Percentiles rank a stretch among this genome's conserved stretches.
phyloP scores from a whole-genome alignment of 2,888 invertebrate species.

The Atrina japonica region DNA sequence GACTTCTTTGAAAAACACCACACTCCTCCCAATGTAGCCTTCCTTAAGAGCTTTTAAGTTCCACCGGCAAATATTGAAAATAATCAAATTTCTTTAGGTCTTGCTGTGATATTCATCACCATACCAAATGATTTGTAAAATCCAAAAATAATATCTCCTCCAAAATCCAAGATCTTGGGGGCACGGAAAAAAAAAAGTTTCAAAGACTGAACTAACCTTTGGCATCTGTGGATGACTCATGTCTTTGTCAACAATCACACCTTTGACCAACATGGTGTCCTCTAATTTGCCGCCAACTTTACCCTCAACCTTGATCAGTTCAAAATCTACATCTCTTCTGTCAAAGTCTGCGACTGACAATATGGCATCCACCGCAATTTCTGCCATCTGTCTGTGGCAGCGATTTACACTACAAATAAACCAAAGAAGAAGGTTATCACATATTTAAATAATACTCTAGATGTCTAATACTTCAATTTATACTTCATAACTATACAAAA shows the following conservation, averaged over 20 bases:
- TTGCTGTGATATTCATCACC: too few species aligned
- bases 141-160: background rate
- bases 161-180: background rate
- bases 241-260: constrained; percentile 98
- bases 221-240: constrained; percentile 99
- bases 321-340: constrained; percentile 98
- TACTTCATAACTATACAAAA: too few species aligned
- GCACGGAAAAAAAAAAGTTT: background rate
- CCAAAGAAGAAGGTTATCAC: too few species aligned
- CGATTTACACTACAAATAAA: constrained; percentile 89
- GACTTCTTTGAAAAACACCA: too few species aligned
- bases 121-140: background rate
- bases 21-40: too few species aligned
- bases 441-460: too few species aligned
- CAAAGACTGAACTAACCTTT: constrained; percentile 88
- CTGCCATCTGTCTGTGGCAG: constrained; percentile 98
- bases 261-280: constrained; percentile 96
- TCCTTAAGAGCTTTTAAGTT: too few species aligned
- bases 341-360: constrained; percentile 97
- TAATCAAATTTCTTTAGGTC: too few species aligned
- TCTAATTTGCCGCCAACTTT: constrained; percentile 98
- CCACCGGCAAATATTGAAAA: too few species aligned
- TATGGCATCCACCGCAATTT: constrained; percentile 98
- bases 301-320: constrained; percentile 98
- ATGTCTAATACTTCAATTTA: too few species aligned